Percentiles rank a stretch among this genome's conserved stretches.
phyloP scores from a whole-genome alignment of 2,113 vertebrate genomes.

The Montifringilla adamsi region DNA sequence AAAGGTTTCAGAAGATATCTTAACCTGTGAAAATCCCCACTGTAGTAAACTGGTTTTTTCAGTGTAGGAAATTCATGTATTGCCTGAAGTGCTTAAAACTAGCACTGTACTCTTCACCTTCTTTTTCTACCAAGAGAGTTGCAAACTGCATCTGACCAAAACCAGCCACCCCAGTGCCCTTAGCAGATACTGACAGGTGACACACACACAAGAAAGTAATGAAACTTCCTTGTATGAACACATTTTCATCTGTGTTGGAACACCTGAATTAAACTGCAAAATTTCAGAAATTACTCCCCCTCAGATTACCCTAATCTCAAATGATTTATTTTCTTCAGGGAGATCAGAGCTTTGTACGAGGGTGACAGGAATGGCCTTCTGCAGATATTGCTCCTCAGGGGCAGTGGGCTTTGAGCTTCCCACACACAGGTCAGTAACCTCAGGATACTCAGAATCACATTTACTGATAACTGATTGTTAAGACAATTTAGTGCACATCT shows the following conservation, averaged over 20 bases:
- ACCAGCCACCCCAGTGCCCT: neutral
- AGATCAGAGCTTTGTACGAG: fast-evolving
- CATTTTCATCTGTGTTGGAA: neutral
- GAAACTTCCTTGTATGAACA: neutral
- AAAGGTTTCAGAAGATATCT: neutral
- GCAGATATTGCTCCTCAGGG: neutral
- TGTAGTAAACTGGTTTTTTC: neutral
- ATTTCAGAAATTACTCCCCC: neutral
- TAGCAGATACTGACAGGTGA: neutral
- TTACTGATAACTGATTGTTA: neutral
- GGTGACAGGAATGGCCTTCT: neutral
- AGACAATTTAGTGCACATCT: neutral
- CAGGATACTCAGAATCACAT: neutral
- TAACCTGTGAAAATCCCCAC: neutral
- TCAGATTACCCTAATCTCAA: neutral
- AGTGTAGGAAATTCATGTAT: neutral
- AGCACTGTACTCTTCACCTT: neutral
- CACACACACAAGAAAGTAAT: neutral
- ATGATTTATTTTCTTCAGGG: neutral
- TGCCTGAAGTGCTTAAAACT: neutral
- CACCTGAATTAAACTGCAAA: fast-evolving
- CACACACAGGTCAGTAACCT: neutral
- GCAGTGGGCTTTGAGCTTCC: fast-evolving
- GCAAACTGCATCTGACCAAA: neutral
- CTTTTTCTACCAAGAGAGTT: neutral